A percentile compares a stretch with the other conserved stretches of the same genome.
Conservation (phyloP, 2,113 vertebrate species). For the Scalopus aquaticus region DNA sequence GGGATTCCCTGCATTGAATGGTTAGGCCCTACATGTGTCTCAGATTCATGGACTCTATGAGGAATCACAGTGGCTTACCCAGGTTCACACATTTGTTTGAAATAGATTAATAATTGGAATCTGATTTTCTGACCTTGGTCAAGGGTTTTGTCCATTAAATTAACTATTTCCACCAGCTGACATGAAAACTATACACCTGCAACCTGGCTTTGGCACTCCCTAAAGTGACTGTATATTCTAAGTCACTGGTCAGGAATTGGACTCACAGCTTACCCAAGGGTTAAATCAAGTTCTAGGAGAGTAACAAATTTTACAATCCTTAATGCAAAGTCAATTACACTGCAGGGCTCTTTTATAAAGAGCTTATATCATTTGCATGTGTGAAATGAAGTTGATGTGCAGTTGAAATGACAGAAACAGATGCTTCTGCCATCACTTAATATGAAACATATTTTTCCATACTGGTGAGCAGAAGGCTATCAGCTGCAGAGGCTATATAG, state of each 20-base stretch:
- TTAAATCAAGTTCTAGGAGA: slow-evolving; percentile 14
- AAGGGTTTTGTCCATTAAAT: not conserved
- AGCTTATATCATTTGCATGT: not conserved
- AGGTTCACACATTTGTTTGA: not conserved
- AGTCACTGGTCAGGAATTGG: not conserved
- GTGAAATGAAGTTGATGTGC: slow-evolving; percentile 46
- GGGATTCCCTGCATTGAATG: not conserved
- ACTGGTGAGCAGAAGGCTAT: slow-evolving; percentile 47
- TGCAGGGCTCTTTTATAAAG: not conserved
- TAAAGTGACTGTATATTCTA: not conserved
- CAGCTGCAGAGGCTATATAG: not conserved
- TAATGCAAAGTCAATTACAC: slow-evolving; percentile 38
- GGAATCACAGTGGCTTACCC: not conserved
- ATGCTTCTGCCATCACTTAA: slow-evolving; percentile 58
- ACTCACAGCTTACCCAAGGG: not conserved
- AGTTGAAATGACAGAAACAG: slow-evolving; percentile 66
- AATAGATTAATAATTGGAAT: not conserved
- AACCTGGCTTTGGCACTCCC: not conserved
- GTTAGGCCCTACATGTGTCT: not conserved
- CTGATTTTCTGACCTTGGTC: not conserved
- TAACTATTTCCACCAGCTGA: not conserved
- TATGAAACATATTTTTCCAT: slow-evolving; percentile 30
- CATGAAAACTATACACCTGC: not conserved
- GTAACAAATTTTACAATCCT: slow-evolving; percentile 34
- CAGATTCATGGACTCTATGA: not conserved